Percentiles rank a stretch among this genome's conserved stretches.
Evolutionary conservation across 2,113 vertebrate species (phyloP).

Genomic region (Arothron firmamentum): DNA sequence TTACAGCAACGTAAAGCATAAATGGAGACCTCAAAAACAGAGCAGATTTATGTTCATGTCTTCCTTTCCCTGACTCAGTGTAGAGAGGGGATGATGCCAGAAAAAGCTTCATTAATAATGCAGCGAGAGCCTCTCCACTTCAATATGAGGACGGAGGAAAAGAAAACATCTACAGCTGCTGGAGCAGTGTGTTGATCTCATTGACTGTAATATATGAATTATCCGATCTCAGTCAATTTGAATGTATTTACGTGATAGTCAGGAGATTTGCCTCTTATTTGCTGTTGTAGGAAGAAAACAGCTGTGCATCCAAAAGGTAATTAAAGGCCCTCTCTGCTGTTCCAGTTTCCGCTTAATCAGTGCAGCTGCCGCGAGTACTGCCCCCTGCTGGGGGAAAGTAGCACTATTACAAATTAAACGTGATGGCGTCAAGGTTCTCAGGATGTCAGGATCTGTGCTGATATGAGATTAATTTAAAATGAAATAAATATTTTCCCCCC

Average conservation of each 20-base stretch:
- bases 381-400: constrained; percentile 46
- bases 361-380: constrained; percentile 26
- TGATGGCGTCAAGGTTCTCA: no score
- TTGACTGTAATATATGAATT: constrained; percentile 4
- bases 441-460: no score
- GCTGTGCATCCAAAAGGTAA: constrained; percentile 2
- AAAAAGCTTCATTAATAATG: constrained; percentile 72
- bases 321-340: constrained; percentile 28
- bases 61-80: constrained; percentile 43
- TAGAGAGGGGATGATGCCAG: constrained; percentile 54
- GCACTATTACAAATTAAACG: not conserved
- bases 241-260: constrained; percentile 1
- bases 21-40: constrained; percentile 24
- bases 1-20: constrained; percentile 14
- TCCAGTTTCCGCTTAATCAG: constrained; percentile 5
- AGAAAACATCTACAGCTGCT: constrained; percentile 25
- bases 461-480: no score
- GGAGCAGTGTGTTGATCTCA: constrained; percentile 23
- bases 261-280: constrained; percentile 11
- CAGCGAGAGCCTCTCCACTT: constrained; percentile 54
- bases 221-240: constrained; percentile 8
- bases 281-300: constrained; percentile 8
- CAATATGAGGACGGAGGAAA: constrained; percentile 22
- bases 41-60: constrained; percentile 41
- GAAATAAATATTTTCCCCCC: no score